Evolutionary conservation across 2,797 vertebrate genomes (phyloP), one percentile per base, ranked within the genome.

Genomic region (Spinibarbus caldwelli): DNA sequence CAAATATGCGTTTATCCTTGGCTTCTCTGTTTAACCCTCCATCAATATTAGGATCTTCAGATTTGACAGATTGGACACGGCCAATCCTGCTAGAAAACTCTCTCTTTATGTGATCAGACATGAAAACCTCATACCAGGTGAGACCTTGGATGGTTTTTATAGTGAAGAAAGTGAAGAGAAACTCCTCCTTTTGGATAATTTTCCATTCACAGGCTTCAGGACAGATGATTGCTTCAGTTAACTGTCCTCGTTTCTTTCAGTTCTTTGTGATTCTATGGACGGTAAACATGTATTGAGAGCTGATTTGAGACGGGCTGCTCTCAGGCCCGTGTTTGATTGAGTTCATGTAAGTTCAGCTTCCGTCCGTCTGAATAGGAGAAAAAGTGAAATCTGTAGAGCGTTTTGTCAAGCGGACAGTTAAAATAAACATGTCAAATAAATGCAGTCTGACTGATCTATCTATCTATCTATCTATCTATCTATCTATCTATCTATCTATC

Each of bases 331-430:
- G 54, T n/a, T 57, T 57, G 23, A n/a, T 57, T n/a, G 23, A 57
- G 54, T 57, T 57, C 23, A n/a, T n/a, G 54, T 57, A 2, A 57
- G 23, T 12, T 57, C 54, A 57, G 19, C n/a, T n/a, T n/a, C n/a
- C n/a, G n/a, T n/a, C n/a, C n/a, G n/a, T n/a, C n/a, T n/a, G n/a
- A n/a, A n/a, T 1, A 7, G 7, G 4, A n/a, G 23, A n/a, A 10
- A n/a, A 57, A 4, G 23, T n/a, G 0, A 57, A n/a, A 57, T 57
- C 52, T 10, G 21, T 4, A 23, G n/a, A n/a, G n/a, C n/a, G n/a
- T n/a, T n/a, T n/a, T n/a, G n/a, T n/a, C n/a, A 57, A 9, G 52
- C 0, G 3, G 8, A 2, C 0, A 4, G n/a, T 57, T 57, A n/a
- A n/a, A 57, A n/a, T 11, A 57, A 57, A n/a, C 6, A 3, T 34